Evolutionary conservation across 2,113 vertebrate species (phyloP), one percentile per base, ranked within the genome.

Genomic region (Calypte anna): DNA sequence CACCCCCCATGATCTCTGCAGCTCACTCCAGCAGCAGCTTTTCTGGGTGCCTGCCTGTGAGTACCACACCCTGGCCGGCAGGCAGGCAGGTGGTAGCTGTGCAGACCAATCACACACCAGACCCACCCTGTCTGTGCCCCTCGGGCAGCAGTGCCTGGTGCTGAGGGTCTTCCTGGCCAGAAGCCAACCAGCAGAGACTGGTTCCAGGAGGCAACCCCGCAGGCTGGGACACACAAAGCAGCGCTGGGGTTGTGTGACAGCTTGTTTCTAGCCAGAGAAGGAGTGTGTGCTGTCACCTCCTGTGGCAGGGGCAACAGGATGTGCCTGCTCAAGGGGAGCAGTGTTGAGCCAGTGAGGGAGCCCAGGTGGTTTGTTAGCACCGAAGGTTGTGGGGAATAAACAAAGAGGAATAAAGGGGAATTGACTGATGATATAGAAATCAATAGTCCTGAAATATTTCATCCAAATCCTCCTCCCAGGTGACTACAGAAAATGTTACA

Each of bases 401-500:
- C 80, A 72, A 61, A 59, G 69, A 85, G 72, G 85, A 70, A 85
- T 67, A 81, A 88, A 88, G 18, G 18, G 18, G 80, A 69, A 81
- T 81, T 81, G 89, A 81, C 51, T 20, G 85, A 88, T 50, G 58
- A 77, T 85, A 67, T 3, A 88, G 85, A 88, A 88, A 91, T 94
- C 89, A 17, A 88, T 85, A 85, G 33, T 17, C 48, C 89, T 88
- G 89, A 94, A 88, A 81, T 91, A 94, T 72, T 91, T 94, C 80
- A 88, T 81, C 92, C 64, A 51, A 81, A 91, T 89, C 80, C 80
- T 91, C 89, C 89, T 88, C 89, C 89, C 75, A 94, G 89, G 89
- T 94, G 89, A 91, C 89, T 91, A 55, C 69, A 72, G 75, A 94
- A 85, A 85, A 85, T 55, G 85, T 72, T 81, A 94, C 75, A 84